Conservation (phyloP, 2,888 invertebrate species). For the Agapostemon virescens region DNA sequence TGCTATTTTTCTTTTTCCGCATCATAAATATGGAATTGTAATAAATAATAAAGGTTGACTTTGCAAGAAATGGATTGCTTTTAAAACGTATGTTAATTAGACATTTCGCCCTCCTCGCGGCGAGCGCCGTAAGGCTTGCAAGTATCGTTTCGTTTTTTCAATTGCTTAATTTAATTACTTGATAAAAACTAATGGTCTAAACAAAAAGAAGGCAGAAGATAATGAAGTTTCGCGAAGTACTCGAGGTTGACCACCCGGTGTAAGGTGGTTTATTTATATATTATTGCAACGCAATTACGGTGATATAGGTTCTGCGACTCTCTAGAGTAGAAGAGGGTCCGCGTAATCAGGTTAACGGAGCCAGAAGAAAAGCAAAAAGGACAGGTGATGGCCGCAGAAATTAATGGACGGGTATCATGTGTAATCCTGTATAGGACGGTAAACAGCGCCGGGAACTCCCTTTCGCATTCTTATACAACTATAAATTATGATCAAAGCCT, state of each 20-base stretch:
- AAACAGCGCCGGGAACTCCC: conserved; percentile 74
- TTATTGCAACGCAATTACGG: not conserved
- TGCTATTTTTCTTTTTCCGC: no score
- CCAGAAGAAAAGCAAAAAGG: conserved; percentile 28
- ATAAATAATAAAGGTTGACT: no score
- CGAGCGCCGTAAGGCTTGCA: no score
- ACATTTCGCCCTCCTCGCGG: no score
- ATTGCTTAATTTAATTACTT: no score
- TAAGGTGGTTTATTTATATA: not conserved
- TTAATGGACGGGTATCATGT: conserved; percentile 72
- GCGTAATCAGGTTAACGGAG: conserved; percentile 15
- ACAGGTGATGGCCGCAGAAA: conserved; percentile 64
- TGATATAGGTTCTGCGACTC: not conserved
- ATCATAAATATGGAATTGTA: no score
- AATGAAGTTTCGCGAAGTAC: not conserved
- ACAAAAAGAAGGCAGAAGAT: not conserved
- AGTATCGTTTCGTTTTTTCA: no score
- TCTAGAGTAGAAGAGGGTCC: not conserved
- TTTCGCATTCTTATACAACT: conserved; percentile 78
- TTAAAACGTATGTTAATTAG: no score
- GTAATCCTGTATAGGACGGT: conserved; percentile 74
- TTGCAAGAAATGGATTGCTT: no score
- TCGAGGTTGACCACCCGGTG: not conserved
- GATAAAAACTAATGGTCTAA: no score
- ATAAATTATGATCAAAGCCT: conserved; percentile 78